Evolutionary conservation across 2,113 vertebrate genomes (phyloP).

Genomic region (Phylloscopus trochiloides): DNA sequence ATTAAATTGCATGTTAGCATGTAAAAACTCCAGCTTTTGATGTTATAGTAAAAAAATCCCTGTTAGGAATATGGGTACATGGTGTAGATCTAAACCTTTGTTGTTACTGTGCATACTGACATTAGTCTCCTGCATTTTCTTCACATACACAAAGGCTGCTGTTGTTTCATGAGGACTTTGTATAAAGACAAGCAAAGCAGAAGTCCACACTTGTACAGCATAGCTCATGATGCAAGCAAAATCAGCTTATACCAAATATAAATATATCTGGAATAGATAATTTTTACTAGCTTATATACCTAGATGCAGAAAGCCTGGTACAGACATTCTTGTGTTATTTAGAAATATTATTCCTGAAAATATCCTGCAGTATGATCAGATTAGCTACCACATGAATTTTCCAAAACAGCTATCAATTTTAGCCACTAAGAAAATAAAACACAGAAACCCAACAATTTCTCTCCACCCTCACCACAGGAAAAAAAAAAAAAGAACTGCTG

Average conservation of each 20-base stretch:
- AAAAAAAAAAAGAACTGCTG: neutral
- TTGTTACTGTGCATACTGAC: neutral
- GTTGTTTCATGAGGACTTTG: neutral
- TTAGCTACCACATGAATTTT: conserved; percentile 10
- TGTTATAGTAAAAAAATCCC: neutral
- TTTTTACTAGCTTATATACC: neutral
- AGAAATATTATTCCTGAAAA: neutral
- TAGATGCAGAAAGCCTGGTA: neutral
- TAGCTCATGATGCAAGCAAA: neutral
- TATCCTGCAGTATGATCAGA: neutral
- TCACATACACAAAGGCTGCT: neutral
- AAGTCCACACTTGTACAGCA: neutral
- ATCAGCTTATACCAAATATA: neutral
- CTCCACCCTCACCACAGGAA: neutral
- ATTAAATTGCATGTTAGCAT: neutral
- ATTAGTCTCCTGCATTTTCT: neutral
- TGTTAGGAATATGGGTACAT: neutral
- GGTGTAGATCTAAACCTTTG: neutral
- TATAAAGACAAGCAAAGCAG: neutral
- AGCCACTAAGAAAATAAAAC: conserved; percentile 24
- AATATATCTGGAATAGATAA: neutral
- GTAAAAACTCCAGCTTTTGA: neutral
- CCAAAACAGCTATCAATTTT: conserved; percentile 49
- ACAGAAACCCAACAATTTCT: neutral
- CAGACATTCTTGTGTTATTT: neutral